Evolutionary conservation across 2,888 invertebrate genomes (phyloP).

Genomic region (Papilio protenor): DNA sequence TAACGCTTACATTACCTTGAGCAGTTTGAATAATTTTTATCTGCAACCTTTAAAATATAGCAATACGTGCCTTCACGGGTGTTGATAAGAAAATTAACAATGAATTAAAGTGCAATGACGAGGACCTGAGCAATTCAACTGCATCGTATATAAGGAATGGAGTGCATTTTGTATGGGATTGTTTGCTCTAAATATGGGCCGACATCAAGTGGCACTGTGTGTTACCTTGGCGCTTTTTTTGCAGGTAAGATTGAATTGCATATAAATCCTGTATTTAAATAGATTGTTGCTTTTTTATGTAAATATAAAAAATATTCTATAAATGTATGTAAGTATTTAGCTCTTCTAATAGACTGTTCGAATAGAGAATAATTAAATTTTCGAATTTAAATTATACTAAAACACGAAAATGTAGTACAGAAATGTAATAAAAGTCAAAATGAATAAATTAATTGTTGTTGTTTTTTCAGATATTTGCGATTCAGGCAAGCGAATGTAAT

Average conservation of each 20-base stretch:
- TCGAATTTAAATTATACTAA: no score
- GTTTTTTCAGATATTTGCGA: slow-evolving; percentile 44
- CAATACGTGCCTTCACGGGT: slow-evolving; percentile 51
- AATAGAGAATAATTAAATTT: no score
- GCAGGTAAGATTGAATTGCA: slow-evolving; percentile 60
- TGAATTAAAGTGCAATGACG: slow-evolving; percentile 54
- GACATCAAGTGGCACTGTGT: slow-evolving; percentile 53
- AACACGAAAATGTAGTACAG: no score
- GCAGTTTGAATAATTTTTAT: slow-evolving; percentile 6
- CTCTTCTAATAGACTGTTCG: no score
- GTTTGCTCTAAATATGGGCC: slow-evolving; percentile 60
- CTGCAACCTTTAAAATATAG: slow-evolving; percentile 42
- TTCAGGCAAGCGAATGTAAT: slow-evolving; percentile 46
- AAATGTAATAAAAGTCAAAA: neutral
- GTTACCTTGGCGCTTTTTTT: slow-evolving; percentile 56
- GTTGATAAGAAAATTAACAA: slow-evolving; percentile 44
- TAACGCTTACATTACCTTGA: slow-evolving; percentile 17
- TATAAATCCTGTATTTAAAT: slow-evolving; percentile 4
- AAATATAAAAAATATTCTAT: no score
- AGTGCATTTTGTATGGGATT: slow-evolving; percentile 41
- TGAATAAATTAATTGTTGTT: neutral
- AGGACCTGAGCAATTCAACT: slow-evolving; percentile 59
- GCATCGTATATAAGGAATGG: slow-evolving; percentile 61
- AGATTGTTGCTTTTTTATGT: neutral
- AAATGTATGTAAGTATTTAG: no score